These are phyloP conservation scores for Sphaeridia pumilis DNA, from an alignment of 2,888 invertebrate genomes.

Conservation along the genomic window DNA sequence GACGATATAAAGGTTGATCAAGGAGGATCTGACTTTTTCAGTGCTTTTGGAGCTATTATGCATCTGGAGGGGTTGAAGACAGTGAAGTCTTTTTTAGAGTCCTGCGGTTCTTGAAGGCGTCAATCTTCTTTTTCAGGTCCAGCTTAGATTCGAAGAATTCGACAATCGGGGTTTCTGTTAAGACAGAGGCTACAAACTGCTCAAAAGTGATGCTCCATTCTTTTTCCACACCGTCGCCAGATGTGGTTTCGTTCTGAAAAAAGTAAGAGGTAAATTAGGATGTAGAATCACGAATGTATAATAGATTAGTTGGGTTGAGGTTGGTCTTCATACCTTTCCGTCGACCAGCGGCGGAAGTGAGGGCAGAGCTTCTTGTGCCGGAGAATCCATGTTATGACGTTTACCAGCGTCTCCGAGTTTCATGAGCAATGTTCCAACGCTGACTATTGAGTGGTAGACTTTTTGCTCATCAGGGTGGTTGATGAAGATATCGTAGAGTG, in stretches of 20 bases:
- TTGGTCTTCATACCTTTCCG: no score
- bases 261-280: no score
- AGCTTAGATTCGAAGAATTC: constrained; percentile 55
- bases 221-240: no score
- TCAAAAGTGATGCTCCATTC: constrained; percentile 77
- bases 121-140: constrained; percentile 43
- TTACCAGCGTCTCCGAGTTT: constrained; percentile 70
- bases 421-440: constrained; percentile 60
- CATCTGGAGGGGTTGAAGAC: constrained; percentile 31
- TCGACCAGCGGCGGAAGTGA: no score
- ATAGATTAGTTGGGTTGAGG: no score
- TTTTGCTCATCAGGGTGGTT: constrained; percentile 55
- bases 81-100: constrained; percentile 37
- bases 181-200: constrained; percentile 74
- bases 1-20: no score
- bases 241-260: no score
- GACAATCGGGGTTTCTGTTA: constrained; percentile 57
- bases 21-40: no score
- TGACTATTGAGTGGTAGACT: constrained; percentile 52
- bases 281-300: no score
- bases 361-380: neutral
- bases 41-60: neutral
- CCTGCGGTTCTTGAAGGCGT: constrained; percentile 41
- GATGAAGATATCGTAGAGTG: constrained; percentile 68
- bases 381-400: constrained; percentile 6